A percentile compares a stretch with the other conserved stretches of the same genome.
phyloP scores from a whole-genome alignment of 2,888 invertebrate genomes.

The Apotomis betuletana region DNA sequence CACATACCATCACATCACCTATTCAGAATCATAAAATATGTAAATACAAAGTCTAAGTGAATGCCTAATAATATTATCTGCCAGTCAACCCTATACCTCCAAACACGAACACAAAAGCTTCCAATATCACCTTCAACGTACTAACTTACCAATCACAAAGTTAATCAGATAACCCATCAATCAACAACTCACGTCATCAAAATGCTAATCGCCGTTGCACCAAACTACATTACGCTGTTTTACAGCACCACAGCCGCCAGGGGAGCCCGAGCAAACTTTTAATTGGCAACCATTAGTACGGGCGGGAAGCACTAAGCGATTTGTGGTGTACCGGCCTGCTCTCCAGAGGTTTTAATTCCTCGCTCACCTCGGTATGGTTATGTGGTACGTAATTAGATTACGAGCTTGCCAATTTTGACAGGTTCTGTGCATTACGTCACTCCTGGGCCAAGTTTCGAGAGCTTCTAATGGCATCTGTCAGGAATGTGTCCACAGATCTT shows the following conservation, averaged over 20 bases:
- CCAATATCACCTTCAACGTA: neutral
- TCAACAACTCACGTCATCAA: constrained; percentile 62
- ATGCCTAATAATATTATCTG: neutral
- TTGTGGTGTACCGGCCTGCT: constrained; percentile 82
- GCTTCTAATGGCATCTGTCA: too few relatives aligned
- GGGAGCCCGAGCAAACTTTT: constrained; percentile 80
- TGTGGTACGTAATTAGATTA: constrained; percentile 55
- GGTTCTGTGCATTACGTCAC: neutral
- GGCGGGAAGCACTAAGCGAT: constrained; percentile 81
- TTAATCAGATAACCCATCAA: constrained; percentile 27
- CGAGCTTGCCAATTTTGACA: constrained; percentile 39
- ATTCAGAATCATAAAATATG: too few relatives aligned
- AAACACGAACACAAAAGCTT: neutral
- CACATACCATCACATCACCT: too few relatives aligned
- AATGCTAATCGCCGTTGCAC: constrained; percentile 68
- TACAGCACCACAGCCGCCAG: constrained; percentile 76
- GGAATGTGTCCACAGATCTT: too few relatives aligned
- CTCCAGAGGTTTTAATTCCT: constrained; percentile 75
- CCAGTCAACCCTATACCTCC: neutral
- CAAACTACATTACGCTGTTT: constrained; percentile 78
- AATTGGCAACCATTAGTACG: constrained; percentile 83
- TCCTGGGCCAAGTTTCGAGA: neutral
- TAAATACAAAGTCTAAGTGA: too few relatives aligned
- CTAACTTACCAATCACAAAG: neutral
- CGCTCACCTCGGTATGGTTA: constrained; percentile 70